Evolutionary conservation across 2,797 vertebrate genomes (phyloP), one percentile per base, ranked within the genome.

Genomic region (Gallirallus australis): DNA sequence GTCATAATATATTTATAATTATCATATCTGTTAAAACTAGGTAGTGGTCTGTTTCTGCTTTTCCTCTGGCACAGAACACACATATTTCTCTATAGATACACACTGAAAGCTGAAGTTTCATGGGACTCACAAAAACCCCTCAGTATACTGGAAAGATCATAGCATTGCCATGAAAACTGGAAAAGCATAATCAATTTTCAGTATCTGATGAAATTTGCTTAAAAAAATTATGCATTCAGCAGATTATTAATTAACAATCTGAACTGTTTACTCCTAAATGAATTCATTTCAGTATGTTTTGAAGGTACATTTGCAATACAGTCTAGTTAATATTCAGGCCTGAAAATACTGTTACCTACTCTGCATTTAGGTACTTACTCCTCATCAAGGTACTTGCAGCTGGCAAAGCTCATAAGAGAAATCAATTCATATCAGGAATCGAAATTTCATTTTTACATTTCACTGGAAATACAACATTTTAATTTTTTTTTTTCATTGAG

Each of bases 121-220:
- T 47, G 6, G 1, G 6, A 50, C 23, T 63, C 10, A 35, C 78
- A 82, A 85, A 68, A 71, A 1, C 0, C 2, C 5, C 7, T 31
- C 15, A 7, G 9, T 23, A 15, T 80, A 77, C 4, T 60, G 27
- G 23, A 69, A 82, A 68, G 77, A 35, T 30, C 15, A 27, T 52
- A 60, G 2, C 20, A 60, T 52, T 68, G 7, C 17, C 35, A 54
- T 23, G 45, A 72, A 86, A 76, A 60, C 13, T n/a, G 39, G 5
- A 69, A 68, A 24, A 37, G 1, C 8, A 31, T 16, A 35, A 53
- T 19, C 1, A 72, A 61, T 65, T 77, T 65, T 83, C 30, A 81
- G 6, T 65, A 54, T 28, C 5, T 0, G 0, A 42, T 42, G 5
- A 61, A 87, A 65, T 61, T 16, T 8, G 37, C 15, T 35, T 28